A percentile compares a stretch with the other conserved stretches of the same genome.
Conservation (phyloP, 2,797 vertebrate genomes). For the Periparus ater region DNA sequence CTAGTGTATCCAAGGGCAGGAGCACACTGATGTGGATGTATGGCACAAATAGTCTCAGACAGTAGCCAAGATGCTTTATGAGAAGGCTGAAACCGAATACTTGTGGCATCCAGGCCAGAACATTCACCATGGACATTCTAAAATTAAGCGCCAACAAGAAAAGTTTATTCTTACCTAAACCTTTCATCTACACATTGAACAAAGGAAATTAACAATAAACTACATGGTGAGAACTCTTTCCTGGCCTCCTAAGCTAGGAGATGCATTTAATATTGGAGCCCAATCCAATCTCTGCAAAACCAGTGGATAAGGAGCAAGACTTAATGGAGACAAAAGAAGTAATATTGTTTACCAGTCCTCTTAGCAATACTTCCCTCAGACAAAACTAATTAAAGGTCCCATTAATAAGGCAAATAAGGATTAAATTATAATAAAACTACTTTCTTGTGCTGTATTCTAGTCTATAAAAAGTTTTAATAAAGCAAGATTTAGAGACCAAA, state of each 20-base stretch:
- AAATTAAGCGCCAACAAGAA: background rate
- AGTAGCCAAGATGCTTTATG: background rate
- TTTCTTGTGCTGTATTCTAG: background rate
- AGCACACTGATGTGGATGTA: background rate
- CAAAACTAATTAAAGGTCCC: background rate
- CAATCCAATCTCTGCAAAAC: background rate
- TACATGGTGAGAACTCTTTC: background rate
- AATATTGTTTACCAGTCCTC: background rate
- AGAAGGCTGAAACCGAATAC: background rate
- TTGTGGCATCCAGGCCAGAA: background rate
- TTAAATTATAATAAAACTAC: background rate
- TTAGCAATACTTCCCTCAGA: background rate
- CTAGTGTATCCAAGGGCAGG: background rate
- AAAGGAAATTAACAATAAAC: background rate
- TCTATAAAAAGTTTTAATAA: background rate
- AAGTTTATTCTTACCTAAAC: background rate
- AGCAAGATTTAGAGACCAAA: background rate
- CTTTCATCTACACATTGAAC: background rate
- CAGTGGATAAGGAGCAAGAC: background rate
- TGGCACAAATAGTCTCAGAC: background rate
- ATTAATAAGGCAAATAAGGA: background rate
- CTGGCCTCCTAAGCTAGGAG: background rate
- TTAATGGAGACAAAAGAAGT: background rate
- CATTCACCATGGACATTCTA: background rate
- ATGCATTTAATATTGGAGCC: background rate